A percentile compares a stretch with the other conserved stretches of the same genome.
phyloP scores from a whole-genome alignment of 1,140 invertebrate genomes.

The Aplysia californica region DNA sequence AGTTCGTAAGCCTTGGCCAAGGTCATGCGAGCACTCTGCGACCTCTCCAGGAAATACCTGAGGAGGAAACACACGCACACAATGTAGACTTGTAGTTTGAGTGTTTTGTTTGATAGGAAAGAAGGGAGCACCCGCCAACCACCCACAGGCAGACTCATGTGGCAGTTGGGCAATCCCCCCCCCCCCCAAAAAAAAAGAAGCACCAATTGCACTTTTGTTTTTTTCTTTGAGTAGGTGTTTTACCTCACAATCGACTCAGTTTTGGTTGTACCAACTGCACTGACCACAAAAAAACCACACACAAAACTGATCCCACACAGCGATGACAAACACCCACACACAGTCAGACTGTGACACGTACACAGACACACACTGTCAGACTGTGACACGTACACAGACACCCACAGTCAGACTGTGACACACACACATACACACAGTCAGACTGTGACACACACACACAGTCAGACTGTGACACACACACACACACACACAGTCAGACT shows the following conservation, averaged over 20 bases:
- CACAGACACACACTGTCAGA: neutral
- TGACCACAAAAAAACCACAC: too few species aligned
- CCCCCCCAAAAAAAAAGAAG: neutral
- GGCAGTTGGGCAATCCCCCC: neutral
- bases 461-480: too few species aligned
- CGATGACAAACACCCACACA: neutral
- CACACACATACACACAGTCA: neutral
- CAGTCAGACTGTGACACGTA: neutral
- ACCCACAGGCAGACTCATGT: neutral
- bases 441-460: neutral
- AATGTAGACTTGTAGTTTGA: neutral
- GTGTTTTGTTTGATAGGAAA: neutral
- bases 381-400: slow-evolving; percentile 14
- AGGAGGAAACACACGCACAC: neutral
- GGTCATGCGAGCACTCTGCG: slow-evolving; percentile 91
- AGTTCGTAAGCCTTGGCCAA: slow-evolving; percentile 86
- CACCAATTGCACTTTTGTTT: neutral
- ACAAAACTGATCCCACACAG: neutral
- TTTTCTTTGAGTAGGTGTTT: neutral
- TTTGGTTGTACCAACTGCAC: too few species aligned
- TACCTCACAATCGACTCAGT: neutral
- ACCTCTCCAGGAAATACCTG: slow-evolving; percentile 90
- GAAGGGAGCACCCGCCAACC: neutral
- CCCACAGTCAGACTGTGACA: too few species aligned
- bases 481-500: neutral